Evolutionary conservation across 2,888 invertebrate species (phyloP).

Genomic region (Alloscopus bannaensis): DNA sequence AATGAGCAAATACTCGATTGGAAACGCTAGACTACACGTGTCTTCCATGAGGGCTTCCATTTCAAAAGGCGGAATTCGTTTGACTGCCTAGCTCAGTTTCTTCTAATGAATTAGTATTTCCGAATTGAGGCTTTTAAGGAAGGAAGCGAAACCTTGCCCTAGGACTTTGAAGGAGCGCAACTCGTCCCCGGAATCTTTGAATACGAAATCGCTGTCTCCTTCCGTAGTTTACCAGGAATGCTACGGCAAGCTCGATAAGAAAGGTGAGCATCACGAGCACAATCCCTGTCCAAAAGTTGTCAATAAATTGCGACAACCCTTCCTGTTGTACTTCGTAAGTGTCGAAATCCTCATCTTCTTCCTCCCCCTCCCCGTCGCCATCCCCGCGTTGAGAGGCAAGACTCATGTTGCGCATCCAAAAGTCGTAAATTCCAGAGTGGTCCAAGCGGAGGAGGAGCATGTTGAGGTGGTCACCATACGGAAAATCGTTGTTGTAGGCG

Average conservation of each 20-base stretch:
- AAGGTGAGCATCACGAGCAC: constrained; percentile 22
- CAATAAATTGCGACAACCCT: constrained; percentile 3
- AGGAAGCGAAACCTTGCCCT: too few relatives aligned
- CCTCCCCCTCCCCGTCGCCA: neutral
- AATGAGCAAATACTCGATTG: too few relatives aligned
- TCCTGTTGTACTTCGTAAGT: constrained; percentile 31
- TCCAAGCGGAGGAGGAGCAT: constrained; percentile 11
- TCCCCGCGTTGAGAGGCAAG: constrained; percentile 1
- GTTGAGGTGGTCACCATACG: constrained; percentile 18
- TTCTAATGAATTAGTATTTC: too few relatives aligned
- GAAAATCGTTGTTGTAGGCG: constrained; percentile 29
- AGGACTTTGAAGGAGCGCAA: too few relatives aligned
- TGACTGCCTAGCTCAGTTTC: too few relatives aligned
- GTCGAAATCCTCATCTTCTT: constrained; percentile 23
- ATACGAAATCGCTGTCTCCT: too few relatives aligned
- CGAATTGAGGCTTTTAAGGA: too few relatives aligned
- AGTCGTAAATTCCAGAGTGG: constrained; percentile 32
- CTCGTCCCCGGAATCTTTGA: too few relatives aligned
- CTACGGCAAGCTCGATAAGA: constrained; percentile 7
- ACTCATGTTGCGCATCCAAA: constrained; percentile 24
- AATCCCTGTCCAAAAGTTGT: constrained; percentile 15
- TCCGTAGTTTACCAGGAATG: too few relatives aligned
- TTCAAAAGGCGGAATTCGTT: too few relatives aligned
- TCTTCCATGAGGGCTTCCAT: too few relatives aligned
- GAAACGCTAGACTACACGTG: too few relatives aligned